Percentiles rank a stretch among this genome's conserved stretches.
Evolutionary conservation across 2,113 vertebrate species (phyloP).

Genomic region (human): DNA sequence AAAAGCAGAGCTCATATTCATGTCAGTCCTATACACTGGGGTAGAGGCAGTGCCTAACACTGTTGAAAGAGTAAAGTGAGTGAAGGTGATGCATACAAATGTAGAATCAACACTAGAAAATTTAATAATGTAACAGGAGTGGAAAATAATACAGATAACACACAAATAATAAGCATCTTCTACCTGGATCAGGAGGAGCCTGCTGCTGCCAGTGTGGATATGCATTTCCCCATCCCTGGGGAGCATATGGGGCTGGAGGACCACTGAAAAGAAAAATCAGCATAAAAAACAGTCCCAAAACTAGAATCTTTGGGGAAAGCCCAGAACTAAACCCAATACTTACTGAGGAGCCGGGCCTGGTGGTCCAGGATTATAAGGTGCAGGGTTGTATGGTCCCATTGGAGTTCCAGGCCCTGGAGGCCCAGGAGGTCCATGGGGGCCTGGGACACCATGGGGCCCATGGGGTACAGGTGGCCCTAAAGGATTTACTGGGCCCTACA

Average conservation of each 20-base stretch:
- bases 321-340: constrained; percentile 76
- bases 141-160: neutral
- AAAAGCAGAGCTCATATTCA: neutral
- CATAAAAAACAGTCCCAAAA: neutral
- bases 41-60: neutral
- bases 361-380: constrained; percentile 97
- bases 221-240: constrained; percentile 98
- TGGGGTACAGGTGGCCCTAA: constrained; percentile 97
- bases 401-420: constrained; percentile 95
- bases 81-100: neutral
- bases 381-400: constrained; percentile 98
- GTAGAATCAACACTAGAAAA: neutral
- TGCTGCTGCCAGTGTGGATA: constrained; percentile 98
- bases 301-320: neutral
- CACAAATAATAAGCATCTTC: constrained; percentile 53
- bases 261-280: constrained; percentile 84
- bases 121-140: neutral
- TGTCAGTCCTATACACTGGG: neutral
- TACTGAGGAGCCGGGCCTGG: constrained; percentile 96
- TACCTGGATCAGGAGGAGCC: constrained; percentile 97
- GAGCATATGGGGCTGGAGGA: constrained; percentile 96
- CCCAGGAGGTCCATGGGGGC: constrained; percentile 92
- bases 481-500: constrained; percentile 96
- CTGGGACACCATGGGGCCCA: constrained; percentile 96
- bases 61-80: neutral